Conservation (phyloP, 2,888 invertebrate genomes). For the Catocala sponsa region DNA sequence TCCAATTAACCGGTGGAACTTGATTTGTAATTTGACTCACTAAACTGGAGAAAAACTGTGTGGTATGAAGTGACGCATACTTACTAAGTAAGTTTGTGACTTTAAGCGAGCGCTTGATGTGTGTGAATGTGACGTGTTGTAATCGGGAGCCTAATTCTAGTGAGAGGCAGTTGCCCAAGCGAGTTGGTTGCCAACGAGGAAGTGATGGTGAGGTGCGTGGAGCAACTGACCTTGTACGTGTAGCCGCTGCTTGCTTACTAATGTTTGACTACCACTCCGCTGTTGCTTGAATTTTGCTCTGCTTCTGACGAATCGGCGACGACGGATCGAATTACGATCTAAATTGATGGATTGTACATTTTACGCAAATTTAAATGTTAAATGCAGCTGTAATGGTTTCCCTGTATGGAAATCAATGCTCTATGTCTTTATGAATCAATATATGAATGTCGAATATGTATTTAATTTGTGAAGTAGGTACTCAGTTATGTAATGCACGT, state of each 20-base stretch:
- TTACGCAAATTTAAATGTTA: not conserved
- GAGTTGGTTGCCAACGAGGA: conserved; percentile 77
- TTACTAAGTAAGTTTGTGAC: conserved; percentile 22
- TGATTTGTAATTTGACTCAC: conserved; percentile 26
- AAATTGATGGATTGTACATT: conserved; percentile 10
- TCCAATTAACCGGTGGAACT: conserved; percentile 17
- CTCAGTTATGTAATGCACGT: too few relatives aligned
- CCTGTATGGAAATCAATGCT: too few relatives aligned
- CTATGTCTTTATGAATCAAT: too few relatives aligned
- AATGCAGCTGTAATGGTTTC: too few relatives aligned
- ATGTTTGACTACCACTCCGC: conserved; percentile 55
- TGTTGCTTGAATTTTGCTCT: conserved; percentile 35
- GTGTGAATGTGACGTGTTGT: conserved; percentile 62
- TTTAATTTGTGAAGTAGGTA: too few relatives aligned
- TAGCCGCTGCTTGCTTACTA: conserved; percentile 69
- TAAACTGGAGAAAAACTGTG: conserved; percentile 4
- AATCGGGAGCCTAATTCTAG: conserved; percentile 78
- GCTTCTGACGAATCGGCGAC: conserved; percentile 26
- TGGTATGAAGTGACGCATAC: conserved; percentile 19
- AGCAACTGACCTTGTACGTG: conserved; percentile 79
- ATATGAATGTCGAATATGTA: too few relatives aligned
- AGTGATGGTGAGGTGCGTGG: conserved; percentile 77
- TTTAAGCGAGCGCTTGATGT: conserved; percentile 31
- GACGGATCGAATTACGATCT: conserved; percentile 32
- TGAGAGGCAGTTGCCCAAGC: conserved; percentile 82